These are phyloP conservation scores for Rousettus leschenaultii DNA, from an alignment of 2,113 vertebrate species.

Conservation along the genomic window DNA sequence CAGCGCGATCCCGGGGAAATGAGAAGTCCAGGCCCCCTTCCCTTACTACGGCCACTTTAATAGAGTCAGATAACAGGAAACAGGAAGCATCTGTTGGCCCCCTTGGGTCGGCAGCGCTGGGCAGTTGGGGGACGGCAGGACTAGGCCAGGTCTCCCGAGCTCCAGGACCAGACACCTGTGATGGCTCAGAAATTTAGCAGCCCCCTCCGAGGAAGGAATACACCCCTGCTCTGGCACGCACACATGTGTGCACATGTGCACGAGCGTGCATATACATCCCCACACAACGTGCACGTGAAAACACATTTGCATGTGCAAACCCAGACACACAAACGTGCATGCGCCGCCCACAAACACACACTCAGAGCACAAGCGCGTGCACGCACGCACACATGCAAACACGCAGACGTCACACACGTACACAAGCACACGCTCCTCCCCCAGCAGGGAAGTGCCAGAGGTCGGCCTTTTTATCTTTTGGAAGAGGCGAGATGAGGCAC, in stretches of 20 bases:
- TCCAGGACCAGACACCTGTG: not conserved
- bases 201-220: not conserved
- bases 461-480: not conserved
- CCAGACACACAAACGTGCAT: not conserved
- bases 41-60: accelerated
- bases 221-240: not conserved
- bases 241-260: too few species aligned
- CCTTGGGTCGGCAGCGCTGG: not conserved
- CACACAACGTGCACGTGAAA: not conserved
- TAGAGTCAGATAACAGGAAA: not conserved
- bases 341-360: too few species aligned
- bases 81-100: not conserved
- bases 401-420: not conserved
- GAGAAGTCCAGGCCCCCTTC: not conserved
- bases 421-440: not conserved
- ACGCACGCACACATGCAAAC: not conserved
- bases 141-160: not conserved
- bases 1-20: not conserved
- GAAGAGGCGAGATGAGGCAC: not conserved
- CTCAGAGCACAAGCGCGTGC: too few species aligned
- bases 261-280: accelerated
- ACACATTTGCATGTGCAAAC: too few species aligned
- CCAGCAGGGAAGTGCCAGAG: not conserved
- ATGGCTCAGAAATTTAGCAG: not conserved
- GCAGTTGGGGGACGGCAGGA: not conserved